Percentiles rank a stretch among this genome's conserved stretches.
Conservation (phyloP, 2,113 vertebrate species). For the Toxostoma redivivum region DNA sequence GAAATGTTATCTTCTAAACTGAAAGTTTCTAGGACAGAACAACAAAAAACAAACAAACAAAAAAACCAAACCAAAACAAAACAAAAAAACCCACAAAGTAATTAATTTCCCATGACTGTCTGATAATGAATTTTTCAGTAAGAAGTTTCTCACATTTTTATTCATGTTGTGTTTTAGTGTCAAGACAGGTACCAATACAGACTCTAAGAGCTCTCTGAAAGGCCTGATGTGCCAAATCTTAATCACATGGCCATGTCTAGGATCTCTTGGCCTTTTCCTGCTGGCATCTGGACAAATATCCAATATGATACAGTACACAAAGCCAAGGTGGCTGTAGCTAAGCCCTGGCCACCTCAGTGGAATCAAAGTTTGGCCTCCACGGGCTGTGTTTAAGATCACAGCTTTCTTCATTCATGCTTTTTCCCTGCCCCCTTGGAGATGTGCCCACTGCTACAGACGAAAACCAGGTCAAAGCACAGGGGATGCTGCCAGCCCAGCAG, state of each 20-base stretch:
- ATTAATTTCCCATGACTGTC: not conserved
- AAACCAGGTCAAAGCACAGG: fast-evolving
- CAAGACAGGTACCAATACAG: not conserved
- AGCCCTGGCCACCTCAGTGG: not conserved
- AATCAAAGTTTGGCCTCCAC: not conserved
- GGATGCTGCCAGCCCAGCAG: not conserved
- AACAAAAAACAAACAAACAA: not conserved
- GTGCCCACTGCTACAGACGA: not conserved
- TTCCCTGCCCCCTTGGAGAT: not conserved
- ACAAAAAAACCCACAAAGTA: not conserved
- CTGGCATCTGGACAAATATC: not conserved
- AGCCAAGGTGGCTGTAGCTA: not conserved
- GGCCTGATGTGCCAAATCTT: not conserved
- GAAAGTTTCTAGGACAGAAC: not conserved
- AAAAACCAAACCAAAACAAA: not conserved
- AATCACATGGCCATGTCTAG: not conserved
- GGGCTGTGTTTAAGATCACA: not conserved
- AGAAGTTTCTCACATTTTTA: not conserved
- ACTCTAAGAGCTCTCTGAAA: not conserved
- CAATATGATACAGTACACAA: not conserved
- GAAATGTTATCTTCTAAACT: not conserved
- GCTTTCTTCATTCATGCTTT: not conserved
- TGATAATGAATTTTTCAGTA: not conserved
- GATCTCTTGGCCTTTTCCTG: not conserved
- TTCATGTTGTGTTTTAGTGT: not conserved